Evolutionary conservation across 2,113 vertebrate genomes (phyloP).

Genomic region (Halcyon senegalensis): DNA sequence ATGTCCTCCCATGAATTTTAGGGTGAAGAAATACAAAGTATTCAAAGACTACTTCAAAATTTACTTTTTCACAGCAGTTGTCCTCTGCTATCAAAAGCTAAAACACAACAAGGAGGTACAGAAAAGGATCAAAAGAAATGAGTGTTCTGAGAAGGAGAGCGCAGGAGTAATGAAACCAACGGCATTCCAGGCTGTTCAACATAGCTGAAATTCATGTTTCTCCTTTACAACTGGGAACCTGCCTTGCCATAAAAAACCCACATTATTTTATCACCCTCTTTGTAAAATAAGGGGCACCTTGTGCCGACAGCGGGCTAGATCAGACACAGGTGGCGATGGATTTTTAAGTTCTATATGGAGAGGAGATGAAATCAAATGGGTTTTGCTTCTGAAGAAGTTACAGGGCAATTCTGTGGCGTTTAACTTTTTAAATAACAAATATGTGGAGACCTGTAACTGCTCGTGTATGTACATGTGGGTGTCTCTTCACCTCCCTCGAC

Average conservation of each 20-base stretch:
- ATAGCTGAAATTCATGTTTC: not conserved
- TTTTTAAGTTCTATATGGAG: not conserved
- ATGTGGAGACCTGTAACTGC: not conserved
- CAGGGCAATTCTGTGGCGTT: not conserved
- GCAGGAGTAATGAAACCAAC: not conserved
- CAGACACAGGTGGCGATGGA: not conserved
- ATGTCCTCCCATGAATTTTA: not conserved
- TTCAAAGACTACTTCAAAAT: not conserved
- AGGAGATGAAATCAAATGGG: not conserved
- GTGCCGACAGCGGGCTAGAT: rapidly evolving
- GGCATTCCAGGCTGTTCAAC: not conserved
- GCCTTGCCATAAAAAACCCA: not conserved
- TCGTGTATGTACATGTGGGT: not conserved
- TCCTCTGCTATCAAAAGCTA: not conserved
- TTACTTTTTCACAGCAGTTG: not conserved
- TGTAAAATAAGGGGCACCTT: not conserved
- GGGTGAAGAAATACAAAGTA: not conserved
- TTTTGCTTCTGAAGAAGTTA: not conserved
- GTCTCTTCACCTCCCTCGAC: not conserved
- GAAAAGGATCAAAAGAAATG: not conserved
- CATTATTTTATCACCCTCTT: not conserved
- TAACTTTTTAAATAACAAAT: not conserved
- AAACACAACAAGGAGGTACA: not conserved
- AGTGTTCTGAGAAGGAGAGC: not conserved
- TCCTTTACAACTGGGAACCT: not conserved